A percentile compares a stretch with the other conserved stretches of the same genome.
Conservation (phyloP, 2,113 vertebrate species). For the Isichthys henryi region DNA sequence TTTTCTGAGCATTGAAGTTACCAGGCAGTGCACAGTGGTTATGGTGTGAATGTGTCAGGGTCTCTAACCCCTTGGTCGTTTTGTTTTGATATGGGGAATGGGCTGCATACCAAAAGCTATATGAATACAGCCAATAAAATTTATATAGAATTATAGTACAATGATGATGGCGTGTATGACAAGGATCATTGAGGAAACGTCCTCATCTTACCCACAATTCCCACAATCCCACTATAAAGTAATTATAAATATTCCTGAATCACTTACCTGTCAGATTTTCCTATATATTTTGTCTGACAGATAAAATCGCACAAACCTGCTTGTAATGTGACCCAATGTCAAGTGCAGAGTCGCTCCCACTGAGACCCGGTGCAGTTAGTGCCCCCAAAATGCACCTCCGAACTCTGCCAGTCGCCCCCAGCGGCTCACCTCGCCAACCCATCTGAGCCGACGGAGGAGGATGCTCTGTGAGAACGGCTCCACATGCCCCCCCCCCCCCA, state of each 20-base stretch:
- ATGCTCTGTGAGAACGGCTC: background rate
- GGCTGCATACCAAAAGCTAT: background rate
- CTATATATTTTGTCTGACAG: background rate
- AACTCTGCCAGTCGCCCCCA: background rate
- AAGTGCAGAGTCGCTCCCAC: background rate
- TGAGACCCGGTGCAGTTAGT: background rate
- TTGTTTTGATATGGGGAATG: background rate
- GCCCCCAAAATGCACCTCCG: background rate
- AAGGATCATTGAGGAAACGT: background rate
- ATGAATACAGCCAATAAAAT: background rate
- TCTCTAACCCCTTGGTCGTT: background rate
- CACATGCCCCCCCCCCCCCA: background rate
- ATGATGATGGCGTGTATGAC: background rate
- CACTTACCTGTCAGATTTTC: background rate
- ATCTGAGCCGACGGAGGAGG: background rate
- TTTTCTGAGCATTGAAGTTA: background rate
- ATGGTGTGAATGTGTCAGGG: background rate
- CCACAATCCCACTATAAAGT: background rate
- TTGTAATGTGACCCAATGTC: background rate
- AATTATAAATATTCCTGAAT: background rate
- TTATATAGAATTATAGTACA: background rate
- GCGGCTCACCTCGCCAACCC: background rate
- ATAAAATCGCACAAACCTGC: background rate
- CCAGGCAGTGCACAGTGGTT: background rate
- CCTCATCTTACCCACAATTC: background rate